Base-by-base conservation (phyloP, 1,140 invertebrate genomes). In the Brachionus paranguensis region DNA sequence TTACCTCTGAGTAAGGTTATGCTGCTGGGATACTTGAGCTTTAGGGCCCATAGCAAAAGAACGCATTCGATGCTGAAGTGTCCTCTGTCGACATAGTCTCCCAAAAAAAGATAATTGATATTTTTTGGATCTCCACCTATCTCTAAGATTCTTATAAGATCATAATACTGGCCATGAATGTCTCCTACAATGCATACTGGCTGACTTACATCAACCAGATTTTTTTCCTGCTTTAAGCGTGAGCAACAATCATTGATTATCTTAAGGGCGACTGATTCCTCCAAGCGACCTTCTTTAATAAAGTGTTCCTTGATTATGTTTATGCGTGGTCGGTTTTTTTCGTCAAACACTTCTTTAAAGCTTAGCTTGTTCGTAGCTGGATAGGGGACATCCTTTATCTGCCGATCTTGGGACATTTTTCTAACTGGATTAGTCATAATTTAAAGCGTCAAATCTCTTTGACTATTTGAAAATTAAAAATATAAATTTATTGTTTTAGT, bases 131-230 rank as follows among this genome's bases (percentile, higher is more conserved):
- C 91, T 5, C 91, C 91, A 85, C 88, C 89, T 0, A 86, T 85
- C 43, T 90, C 88, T 86, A 90, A 89, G 84, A 89, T 89, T 78
- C 87, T 86, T 3, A 92, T 86, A 8, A 92, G 87, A 85, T 92
- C 92, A 72, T 89, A 88, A 87, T 89, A 92, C 86, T 92, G 92
- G 29, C 92, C 92, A 87, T 92, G 92, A 45, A 92, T 91, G 86
- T 92, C 92, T 0, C 92, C 92, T 81, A 87, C 86, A 70, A 93
- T 91, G 86, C 91, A 92, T 27, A 93, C 89, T 10, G 92, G 92
- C 1, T 91, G 89, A 84, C 89, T 89, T 64, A 93, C 86, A 86
- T 92, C 91, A 45, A 93, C 86, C 12, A 93, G 86, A 89, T 91
- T 92, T 27, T 92, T 92, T 86, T 93, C 92, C 70, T 91, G 87